phyloP scores from a whole-genome alignment of 2,888 invertebrate species.

The Incurvaria masculella region DNA sequence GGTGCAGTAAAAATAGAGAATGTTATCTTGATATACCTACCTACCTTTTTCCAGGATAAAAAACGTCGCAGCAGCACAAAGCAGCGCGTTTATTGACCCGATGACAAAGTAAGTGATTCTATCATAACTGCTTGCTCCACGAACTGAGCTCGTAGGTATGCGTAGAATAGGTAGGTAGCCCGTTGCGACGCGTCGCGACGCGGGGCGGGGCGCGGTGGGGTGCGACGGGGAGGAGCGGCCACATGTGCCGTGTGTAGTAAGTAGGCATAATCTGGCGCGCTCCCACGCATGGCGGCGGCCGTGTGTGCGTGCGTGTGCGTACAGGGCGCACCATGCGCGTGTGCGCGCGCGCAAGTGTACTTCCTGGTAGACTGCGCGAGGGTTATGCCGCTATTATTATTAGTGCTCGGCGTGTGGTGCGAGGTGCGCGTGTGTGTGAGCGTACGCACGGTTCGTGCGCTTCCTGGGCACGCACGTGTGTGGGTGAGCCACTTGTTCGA shows the following conservation, averaged over 20 bases:
- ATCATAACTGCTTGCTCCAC: no score
- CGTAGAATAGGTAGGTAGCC: no score
- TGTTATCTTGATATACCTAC: no score
- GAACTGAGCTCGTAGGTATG: no score
- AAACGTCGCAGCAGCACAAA: no score
- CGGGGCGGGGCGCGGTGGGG: no score
- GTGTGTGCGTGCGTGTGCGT: constrained; percentile 52
- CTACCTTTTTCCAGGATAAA: no score
- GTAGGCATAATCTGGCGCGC: constrained; percentile 24
- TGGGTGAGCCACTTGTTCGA: constrained; percentile 55
- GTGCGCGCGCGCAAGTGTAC: constrained; percentile 47
- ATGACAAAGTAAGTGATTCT: no score
- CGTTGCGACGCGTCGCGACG: no score
- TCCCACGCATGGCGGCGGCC: constrained; percentile 50
- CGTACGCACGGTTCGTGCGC: constrained; percentile 46
- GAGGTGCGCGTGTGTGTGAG: constrained; percentile 38
- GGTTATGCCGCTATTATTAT: constrained; percentile 14
- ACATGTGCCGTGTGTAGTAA: constrained; percentile 28
- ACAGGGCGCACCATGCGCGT: constrained; percentile 35
- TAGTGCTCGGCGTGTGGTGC: constrained; percentile 2
- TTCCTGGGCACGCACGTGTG: constrained; percentile 46
- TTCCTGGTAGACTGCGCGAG: constrained; percentile 53
- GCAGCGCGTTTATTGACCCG: no score
- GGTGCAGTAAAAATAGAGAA: no score
- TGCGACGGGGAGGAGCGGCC: constrained; percentile 51